Evolutionary conservation across 2,113 vertebrate species (phyloP).

Genomic region (Lagopus leucura): DNA sequence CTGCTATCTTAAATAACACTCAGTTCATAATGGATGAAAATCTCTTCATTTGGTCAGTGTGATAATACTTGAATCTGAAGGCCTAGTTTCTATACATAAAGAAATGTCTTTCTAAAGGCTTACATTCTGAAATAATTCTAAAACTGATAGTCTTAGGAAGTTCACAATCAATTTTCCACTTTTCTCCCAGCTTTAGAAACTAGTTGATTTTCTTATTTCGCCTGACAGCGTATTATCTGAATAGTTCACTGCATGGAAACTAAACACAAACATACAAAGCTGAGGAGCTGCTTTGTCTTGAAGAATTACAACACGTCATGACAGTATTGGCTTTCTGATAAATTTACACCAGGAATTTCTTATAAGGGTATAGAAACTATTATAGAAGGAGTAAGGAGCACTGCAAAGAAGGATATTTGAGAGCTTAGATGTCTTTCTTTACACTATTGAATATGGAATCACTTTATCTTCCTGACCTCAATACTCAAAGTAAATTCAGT

Average conservation of each 20-base stretch:
- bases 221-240: neutral
- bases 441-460: neutral
- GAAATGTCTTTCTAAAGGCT: neutral
- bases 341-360: neutral
- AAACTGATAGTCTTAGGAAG: neutral
- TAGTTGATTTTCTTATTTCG: neutral
- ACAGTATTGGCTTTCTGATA: neutral
- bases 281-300: neutral
- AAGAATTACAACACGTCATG: neutral
- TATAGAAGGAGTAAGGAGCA: neutral
- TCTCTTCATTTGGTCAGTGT: neutral
- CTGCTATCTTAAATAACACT: neutral
- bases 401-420: neutral
- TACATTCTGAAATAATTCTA: neutral
- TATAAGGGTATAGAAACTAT: neutral
- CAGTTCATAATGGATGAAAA: neutral
- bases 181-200: neutral
- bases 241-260: neutral
- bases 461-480: constrained; percentile 22
- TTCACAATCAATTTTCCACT: neutral
- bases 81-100: neutral
- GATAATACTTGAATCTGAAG: neutral
- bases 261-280: neutral
- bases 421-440: neutral
- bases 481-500: constrained; percentile 6